Percentiles rank a stretch among this genome's conserved stretches.
These are phyloP conservation scores for Pituophis catenifer DNA, from an alignment of 2,113 vertebrate genomes.

Conservation along the genomic window DNA sequence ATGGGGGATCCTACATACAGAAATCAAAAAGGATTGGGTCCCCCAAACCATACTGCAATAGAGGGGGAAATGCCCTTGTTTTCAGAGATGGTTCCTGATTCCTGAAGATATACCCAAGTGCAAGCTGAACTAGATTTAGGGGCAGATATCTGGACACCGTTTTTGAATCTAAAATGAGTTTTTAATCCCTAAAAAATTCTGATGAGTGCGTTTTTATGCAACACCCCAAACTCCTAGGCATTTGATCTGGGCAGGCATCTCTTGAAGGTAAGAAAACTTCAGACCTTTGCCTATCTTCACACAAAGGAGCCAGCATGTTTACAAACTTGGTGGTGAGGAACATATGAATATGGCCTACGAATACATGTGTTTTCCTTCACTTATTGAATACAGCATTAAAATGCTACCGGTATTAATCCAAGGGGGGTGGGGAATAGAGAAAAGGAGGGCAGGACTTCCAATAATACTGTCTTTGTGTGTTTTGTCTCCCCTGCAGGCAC, in stretches of 20 bases:
- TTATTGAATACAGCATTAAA: neutral
- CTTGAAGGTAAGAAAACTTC: neutral
- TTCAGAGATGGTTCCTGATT: neutral
- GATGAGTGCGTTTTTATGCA: neutral
- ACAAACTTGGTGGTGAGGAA: neutral
- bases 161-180: neutral
- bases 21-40: neutral
- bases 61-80: neutral
- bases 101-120: neutral
- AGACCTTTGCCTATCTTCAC: neutral
- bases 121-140: neutral
- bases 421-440: neutral
- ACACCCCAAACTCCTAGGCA: neutral
- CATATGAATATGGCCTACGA: too few relatives aligned
- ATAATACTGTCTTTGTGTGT: neutral
- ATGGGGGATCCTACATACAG: too few relatives aligned
- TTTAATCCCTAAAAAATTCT: neutral
- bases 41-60: neutral
- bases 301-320: neutral
- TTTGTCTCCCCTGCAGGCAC: slow-evolving; percentile 73
- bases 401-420: neutral
- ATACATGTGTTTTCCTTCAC: neutral
- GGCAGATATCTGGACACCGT: too few relatives aligned
- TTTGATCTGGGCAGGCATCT: neutral
- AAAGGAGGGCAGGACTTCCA: neutral